phyloP scores from a whole-genome alignment of 1,140 invertebrate species.

The Bactericera cockerelli region DNA sequence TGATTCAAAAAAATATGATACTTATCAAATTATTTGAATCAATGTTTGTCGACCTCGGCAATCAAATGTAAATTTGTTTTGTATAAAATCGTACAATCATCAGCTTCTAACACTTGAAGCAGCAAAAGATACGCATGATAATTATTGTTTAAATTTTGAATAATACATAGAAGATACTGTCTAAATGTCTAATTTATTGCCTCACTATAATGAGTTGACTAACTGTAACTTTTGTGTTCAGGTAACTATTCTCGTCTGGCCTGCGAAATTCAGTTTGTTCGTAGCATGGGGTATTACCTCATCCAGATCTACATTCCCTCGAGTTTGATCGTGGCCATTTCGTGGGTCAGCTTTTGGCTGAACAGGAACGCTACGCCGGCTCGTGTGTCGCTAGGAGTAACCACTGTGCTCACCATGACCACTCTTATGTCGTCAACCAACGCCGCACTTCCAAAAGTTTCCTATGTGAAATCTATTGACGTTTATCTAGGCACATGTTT shows the following conservation, averaged over 20 bases:
- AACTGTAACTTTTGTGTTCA: slow-evolving; percentile 28
- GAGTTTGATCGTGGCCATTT: slow-evolving; percentile 94
- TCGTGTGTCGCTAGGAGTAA: slow-evolving; percentile 85
- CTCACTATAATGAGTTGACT: no score
- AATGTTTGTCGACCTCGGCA: no score
- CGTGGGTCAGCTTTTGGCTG: slow-evolving; percentile 92
- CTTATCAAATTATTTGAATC: no score
- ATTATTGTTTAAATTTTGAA: no score
- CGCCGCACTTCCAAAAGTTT: slow-evolving; percentile 91
- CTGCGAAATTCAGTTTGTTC: slow-evolving; percentile 91
- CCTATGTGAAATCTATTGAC: slow-evolving; percentile 95
- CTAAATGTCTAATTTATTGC: no score
- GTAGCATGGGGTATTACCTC: slow-evolving; percentile 96
- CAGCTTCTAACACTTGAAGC: no score
- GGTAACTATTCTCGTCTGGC: slow-evolving; percentile 94
- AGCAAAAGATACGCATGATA: no score
- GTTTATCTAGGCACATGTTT: slow-evolving; percentile 94
- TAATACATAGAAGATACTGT: no score
- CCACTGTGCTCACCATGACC: slow-evolving; percentile 95
- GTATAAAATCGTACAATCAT: no score
- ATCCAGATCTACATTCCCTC: slow-evolving; percentile 99
- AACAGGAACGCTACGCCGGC: slow-evolving; percentile 90
- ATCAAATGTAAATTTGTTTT: no score
- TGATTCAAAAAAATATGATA: no score
- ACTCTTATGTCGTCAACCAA: slow-evolving; percentile 97